Conservation (phyloP, 1,140 invertebrate genomes). For the Drosophila rufa region DNA sequence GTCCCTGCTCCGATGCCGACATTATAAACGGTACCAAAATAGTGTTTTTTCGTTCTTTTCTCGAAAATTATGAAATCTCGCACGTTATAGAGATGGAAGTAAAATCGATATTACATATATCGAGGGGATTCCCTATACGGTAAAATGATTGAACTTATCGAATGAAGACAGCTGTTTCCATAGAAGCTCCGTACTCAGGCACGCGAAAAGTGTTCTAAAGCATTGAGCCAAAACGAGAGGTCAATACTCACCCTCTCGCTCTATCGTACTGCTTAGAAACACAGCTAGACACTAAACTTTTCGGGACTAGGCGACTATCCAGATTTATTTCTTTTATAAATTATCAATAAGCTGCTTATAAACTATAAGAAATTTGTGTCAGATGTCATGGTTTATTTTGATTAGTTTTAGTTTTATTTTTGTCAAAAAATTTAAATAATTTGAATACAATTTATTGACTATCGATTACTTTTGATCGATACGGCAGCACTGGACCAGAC, state of each 20-base stretch:
- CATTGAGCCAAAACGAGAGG: no score
- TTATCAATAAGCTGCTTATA: not conserved
- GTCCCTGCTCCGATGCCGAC: slow-evolving; percentile 70
- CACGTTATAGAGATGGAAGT: slow-evolving; percentile 7
- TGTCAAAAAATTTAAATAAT: not conserved
- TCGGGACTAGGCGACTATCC: no score
- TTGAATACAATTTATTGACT: not conserved
- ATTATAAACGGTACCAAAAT: slow-evolving; percentile 46
- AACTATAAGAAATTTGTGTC: not conserved
- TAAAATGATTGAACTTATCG: no score
- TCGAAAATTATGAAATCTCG: slow-evolving; percentile 64
- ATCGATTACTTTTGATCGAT: slow-evolving; percentile 1
- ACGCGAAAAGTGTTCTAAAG: no score
- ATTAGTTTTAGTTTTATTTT: no score
- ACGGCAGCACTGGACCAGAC: slow-evolving; percentile 1
- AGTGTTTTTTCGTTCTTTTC: slow-evolving; percentile 9
- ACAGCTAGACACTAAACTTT: no score
- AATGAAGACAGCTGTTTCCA: no score
- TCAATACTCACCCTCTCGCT: no score
- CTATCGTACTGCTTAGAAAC: no score
- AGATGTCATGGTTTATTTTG: not conserved
- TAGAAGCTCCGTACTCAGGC: no score
- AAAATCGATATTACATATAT: not conserved
- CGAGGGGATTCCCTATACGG: not conserved
- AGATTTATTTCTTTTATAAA: no score